phyloP scores from a whole-genome alignment of 2,113 vertebrate genomes.

The Epinephelus moara region DNA sequence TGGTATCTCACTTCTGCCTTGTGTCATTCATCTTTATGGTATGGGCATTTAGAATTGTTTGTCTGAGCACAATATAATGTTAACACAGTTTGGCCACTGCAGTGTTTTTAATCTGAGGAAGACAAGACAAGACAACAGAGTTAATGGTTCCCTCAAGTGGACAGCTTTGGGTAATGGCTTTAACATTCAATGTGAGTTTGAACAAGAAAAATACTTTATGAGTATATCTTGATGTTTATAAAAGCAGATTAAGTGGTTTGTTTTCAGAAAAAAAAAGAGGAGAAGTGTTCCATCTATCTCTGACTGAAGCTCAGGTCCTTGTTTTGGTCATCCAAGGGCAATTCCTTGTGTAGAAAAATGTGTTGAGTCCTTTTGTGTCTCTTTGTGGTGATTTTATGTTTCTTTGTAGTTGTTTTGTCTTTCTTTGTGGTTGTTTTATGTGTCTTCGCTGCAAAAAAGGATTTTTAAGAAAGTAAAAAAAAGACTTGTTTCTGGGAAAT shows the following conservation, averaged over 20 bases:
- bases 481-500: constrained; percentile 4
- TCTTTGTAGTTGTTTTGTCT: no score
- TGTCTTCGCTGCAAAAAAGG: neutral
- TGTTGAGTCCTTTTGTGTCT: neutral
- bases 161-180: neutral
- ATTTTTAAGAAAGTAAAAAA: constrained; percentile 5
- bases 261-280: neutral
- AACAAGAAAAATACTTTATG: neutral
- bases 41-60: neutral
- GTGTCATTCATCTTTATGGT: neutral
- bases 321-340: neutral
- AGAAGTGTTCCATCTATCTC: neutral
- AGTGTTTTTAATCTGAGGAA: neutral
- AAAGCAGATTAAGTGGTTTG: neutral
- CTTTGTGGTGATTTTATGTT: no score
- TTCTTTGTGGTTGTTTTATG: no score
- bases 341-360: neutral
- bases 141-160: neutral
- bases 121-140: neutral
- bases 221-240: neutral
- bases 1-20: neutral
- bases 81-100: neutral
- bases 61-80: neutral
- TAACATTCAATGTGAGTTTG: neutral
- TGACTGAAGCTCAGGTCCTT: neutral